Evolutionary conservation across 2,797 vertebrate species (phyloP), one percentile per base, ranked within the genome.

Genomic region (Sebastes nivosus): DNA sequence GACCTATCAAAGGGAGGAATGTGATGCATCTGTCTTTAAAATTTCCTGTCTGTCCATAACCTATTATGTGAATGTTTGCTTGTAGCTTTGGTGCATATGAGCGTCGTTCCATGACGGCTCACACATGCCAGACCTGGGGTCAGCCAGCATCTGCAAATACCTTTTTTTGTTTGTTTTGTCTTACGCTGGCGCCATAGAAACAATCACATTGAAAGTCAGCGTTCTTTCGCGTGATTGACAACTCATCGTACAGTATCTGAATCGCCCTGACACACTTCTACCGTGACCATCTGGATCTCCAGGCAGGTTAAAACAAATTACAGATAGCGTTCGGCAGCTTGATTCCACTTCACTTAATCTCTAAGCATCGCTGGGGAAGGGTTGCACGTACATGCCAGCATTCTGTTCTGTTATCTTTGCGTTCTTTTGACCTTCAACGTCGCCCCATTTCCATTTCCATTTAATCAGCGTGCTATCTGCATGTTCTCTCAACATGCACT

Each of bases 1-100:
- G 4, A 42, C 55, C 29, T 63, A 59, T 85, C 64, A 80, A 67
- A 79, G 79, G 0, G 0, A 63, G 79, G 84, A 91, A 90, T 90
- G 80, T 42, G 1, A 54, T 29, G 38, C 11, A 11, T 52, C 74
- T 8, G 5, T 67, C 65, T 84, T 64, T 65, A 74, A 76, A 66
- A 82, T 85, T 38, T 85, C 76, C 77, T 66, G 64, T 82, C 67
- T 66, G 4, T 46, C 58, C 12, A 20, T 65, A 54, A 14, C 7
- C 61, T 22, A 34, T 78, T 14, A 8, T 9, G 9, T 18, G 46
- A 16, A 11, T 54, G 30, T 70, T 32, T 66, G 1, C 50, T 11
- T 38, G 65, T 14, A 72, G 70, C 18, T 34, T 65, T n/a, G 27
- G 55, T 20, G 4, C 18, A 60, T 14, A 58, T 36, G 54, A 55